Base-by-base conservation (phyloP, 92 coral and sea anemone genomes). In the Ricordea florida region DNA sequence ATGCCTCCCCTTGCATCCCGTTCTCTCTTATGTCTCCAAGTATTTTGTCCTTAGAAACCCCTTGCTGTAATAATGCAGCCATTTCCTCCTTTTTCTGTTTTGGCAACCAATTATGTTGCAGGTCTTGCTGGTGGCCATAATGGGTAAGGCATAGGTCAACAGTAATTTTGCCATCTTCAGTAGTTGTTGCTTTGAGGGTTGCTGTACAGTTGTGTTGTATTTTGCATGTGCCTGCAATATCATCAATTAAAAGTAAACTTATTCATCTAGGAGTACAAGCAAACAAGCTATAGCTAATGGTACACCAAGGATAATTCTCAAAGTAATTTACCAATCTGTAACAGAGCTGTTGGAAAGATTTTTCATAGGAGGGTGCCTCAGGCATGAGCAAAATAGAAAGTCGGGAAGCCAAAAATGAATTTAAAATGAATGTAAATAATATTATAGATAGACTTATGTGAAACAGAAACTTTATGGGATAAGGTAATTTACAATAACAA, bases 31-130 rank as follows among this genome's bases (percentile, higher is more conserved):
- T 57, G 17, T 74, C 76, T 34, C 80, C 76, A 10, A 69, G 42
- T 8, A 80, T 76, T n/a, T 62, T 20, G 1, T 89, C 79, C 34
- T 62, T 45, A 25, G 82, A 27, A n/a, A 84, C 58, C 0, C 94
- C 94, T 26, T 80, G 81, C 21, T 62, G 74, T 24, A 85, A 40
- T 62, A 84, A 81, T 5, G 86, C 87, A 45, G 94, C 90, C 34
- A 89, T 85, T 44, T 61, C 75, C 23, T 56, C 62, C 10, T 73
- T 31, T 42, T 77, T 81, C 1, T 46, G 43, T 17, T 75, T 76
- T 5, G 88, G 60, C 2, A 89, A 21, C 53, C 88, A 60, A 17
- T 29, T 34, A 47, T 84, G 87, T 11, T 81, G 57, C 24, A 83
- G 71, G 25, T 80, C 37, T 16, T 78, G 62, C 3, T 46, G 13